Conservation (phyloP, 2,888 invertebrate genomes). For the Habrosyne pyritoides region DNA sequence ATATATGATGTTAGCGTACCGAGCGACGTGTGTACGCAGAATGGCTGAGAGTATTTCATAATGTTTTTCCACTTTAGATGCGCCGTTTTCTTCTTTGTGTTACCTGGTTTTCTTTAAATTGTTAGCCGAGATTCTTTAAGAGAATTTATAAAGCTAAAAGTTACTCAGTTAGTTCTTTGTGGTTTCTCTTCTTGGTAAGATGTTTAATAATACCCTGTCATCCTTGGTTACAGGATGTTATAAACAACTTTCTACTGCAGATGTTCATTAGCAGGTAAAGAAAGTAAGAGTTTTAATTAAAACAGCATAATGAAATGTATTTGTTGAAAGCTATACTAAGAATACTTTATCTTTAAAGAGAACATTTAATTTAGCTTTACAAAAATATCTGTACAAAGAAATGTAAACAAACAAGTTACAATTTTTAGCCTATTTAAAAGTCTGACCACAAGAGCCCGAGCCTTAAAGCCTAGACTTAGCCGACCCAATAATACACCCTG, state of each 20-base stretch:
- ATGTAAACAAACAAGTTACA: slow-evolving; percentile 13
- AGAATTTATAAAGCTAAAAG: too few relatives aligned
- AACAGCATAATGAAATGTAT: too few relatives aligned
- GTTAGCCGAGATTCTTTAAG: neutral
- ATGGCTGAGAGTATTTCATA: slow-evolving; percentile 51
- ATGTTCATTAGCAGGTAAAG: too few relatives aligned
- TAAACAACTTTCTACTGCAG: too few relatives aligned
- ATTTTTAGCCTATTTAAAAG: slow-evolving; percentile 39
- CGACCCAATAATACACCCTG: slow-evolving; percentile 28
- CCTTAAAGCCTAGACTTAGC: slow-evolving; percentile 28
- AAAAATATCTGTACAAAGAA: slow-evolving; percentile 1
- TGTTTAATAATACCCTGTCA: too few relatives aligned
- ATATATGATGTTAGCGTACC: slow-evolving; percentile 44
- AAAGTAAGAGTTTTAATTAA: too few relatives aligned
- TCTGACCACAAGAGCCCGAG: slow-evolving; percentile 27
- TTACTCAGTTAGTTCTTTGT: too few relatives aligned
- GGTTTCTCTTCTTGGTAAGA: too few relatives aligned
- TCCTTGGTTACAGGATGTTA: too few relatives aligned
- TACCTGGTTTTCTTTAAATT: too few relatives aligned
- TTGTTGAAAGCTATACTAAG: too few relatives aligned
- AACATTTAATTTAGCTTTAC: neutral
- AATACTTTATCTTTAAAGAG: too few relatives aligned
- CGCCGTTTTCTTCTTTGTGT: slow-evolving; percentile 1
- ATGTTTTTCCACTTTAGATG: slow-evolving; percentile 34
- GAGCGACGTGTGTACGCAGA: slow-evolving; percentile 39